phyloP scores from a whole-genome alignment of 2,888 invertebrate species.

The Mythimna albipuncta region DNA sequence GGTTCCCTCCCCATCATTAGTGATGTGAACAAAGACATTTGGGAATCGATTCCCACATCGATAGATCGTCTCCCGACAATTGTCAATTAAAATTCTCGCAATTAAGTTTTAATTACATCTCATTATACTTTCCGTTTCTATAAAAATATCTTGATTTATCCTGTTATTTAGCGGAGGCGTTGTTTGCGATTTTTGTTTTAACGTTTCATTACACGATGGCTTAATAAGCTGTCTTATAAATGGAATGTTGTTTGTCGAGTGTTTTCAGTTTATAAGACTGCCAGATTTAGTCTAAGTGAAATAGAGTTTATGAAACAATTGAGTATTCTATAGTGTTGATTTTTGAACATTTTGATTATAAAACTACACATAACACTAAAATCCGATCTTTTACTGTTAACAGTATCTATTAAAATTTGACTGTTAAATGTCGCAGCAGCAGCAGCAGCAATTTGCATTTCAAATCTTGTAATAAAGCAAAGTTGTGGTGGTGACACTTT shows the following conservation, averaged over 20 bases:
- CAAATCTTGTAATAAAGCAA: no score
- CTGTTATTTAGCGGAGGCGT: slow-evolving; percentile 67
- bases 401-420: no score
- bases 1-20: slow-evolving; percentile 54
- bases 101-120: slow-evolving; percentile 78
- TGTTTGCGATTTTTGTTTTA: slow-evolving; percentile 68
- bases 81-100: slow-evolving; percentile 84
- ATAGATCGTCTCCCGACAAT: slow-evolving; percentile 72
- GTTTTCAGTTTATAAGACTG: slow-evolving; percentile 33
- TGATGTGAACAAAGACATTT: slow-evolving; percentile 63
- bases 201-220: slow-evolving; percentile 65
- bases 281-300: slow-evolving; percentile 45
- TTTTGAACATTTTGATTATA: no score
- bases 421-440: no score
- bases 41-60: slow-evolving; percentile 69
- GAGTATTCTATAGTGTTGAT: no score
- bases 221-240: slow-evolving; percentile 51
- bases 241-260: slow-evolving; percentile 47
- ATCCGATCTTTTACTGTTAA: no score
- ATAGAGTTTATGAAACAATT: slow-evolving; percentile 20
- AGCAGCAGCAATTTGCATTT: no score
- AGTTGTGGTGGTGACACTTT: no score
- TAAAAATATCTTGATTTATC: slow-evolving; percentile 73
- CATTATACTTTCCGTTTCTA: slow-evolving; percentile 76
- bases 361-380: no score